Evolutionary conservation across 2,113 vertebrate genomes (phyloP).

Genomic region (Neogobius melanostomus): DNA sequence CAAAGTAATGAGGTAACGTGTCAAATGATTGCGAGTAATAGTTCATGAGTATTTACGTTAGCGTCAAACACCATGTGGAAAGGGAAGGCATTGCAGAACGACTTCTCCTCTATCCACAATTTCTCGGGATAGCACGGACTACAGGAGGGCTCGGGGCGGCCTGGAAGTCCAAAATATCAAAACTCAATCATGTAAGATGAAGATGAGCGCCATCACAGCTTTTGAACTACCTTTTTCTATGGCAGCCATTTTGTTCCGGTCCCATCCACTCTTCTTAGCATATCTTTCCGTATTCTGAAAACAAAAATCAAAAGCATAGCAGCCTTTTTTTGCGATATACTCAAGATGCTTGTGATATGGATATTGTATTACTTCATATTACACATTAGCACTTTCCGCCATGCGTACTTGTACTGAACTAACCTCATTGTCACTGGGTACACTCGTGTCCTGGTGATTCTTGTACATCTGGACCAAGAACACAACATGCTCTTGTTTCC

Average conservation of each 20-base stretch:
- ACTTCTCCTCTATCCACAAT: constrained; percentile 74
- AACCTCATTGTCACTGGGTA: not conserved
- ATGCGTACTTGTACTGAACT: not conserved
- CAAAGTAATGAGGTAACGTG: no score
- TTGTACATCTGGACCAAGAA: constrained; percentile 69
- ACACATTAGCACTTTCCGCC: no score
- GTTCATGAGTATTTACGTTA: constrained; percentile 57
- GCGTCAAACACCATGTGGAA: constrained; percentile 79
- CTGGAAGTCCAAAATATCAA: constrained; percentile 36
- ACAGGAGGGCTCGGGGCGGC: constrained; percentile 55
- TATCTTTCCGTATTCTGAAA: not conserved
- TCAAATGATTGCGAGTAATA: not conserved
- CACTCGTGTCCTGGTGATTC: not conserved
- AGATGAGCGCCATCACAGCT: not conserved
- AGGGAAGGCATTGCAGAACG: constrained; percentile 78
- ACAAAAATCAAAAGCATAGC: no score
- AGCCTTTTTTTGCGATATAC: no score
- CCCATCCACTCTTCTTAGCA: constrained; percentile 70
- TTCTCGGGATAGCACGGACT: constrained; percentile 69
- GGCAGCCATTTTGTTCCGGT: constrained; percentile 67
- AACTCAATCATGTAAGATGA: not conserved
- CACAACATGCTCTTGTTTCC: constrained; percentile 77
- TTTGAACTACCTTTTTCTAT: constrained; percentile 71
- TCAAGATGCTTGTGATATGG: not conserved
- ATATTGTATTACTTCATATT: no score